Evolutionary conservation across 2,888 invertebrate genomes (phyloP).

Genomic region (Drosophila nigricruria): DNA sequence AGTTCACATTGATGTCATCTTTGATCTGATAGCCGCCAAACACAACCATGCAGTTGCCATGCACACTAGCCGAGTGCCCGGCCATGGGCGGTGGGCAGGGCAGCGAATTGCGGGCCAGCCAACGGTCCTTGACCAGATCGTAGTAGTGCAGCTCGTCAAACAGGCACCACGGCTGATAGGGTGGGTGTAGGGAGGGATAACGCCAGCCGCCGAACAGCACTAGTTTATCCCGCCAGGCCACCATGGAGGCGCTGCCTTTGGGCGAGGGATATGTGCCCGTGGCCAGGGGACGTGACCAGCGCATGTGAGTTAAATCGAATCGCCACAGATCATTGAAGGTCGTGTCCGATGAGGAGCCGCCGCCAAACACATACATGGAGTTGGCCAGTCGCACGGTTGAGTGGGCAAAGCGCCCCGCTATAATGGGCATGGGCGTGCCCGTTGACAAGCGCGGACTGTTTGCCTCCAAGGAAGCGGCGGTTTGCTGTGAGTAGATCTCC

Average conservation of each 20-base stretch:
- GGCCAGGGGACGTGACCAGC: constrained; percentile 94
- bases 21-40: constrained; percentile 90
- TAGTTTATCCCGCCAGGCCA: constrained; percentile 93
- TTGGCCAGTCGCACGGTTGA: constrained; percentile 93
- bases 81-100: constrained; percentile 88
- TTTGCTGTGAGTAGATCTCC: constrained; percentile 87
- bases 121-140: constrained; percentile 92
- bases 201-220: constrained; percentile 98
- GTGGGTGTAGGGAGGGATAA: constrained; percentile 94
- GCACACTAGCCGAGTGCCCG: constrained; percentile 96
- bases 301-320: constrained; percentile 93
- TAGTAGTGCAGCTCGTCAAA: constrained; percentile 97
- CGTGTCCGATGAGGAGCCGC: constrained; percentile 96
- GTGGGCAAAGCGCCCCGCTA: constrained; percentile 96
- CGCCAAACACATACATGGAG: constrained; percentile 98
- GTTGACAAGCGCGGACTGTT: constrained; percentile 18
- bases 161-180: constrained; percentile 93
- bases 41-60: constrained; percentile 92
- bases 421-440: constrained; percentile 87
- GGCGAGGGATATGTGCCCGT: constrained; percentile 95
- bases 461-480: constrained; percentile 45
- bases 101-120: constrained; percentile 86
- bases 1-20: constrained; percentile 86
- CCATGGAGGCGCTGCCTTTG: constrained; percentile 97
- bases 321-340: constrained; percentile 99